phyloP scores from a whole-genome alignment of 2,113 vertebrate genomes.

The Terrapene triunguis region DNA sequence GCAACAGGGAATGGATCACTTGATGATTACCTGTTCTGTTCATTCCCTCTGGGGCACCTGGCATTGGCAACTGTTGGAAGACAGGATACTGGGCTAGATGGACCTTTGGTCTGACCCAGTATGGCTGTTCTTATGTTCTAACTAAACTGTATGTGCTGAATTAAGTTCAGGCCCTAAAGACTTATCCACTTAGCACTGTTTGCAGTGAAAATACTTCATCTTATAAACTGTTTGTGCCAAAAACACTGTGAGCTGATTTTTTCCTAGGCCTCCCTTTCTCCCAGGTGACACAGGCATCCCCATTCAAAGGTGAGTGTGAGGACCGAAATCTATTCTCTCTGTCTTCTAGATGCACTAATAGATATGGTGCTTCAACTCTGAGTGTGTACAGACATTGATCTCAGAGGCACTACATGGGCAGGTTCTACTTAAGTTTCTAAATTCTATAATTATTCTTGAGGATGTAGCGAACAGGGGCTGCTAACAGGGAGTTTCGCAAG shows the following conservation, averaged over 20 bases:
- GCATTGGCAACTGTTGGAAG: no score
- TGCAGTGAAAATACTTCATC: background rate
- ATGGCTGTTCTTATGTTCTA: no score
- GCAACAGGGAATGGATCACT: no score
- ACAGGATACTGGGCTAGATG: no score
- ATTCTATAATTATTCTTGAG: background rate
- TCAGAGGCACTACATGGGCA: background rate
- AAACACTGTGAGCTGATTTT: background rate
- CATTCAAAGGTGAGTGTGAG: background rate
- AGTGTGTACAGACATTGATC: background rate
- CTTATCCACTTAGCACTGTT: background rate
- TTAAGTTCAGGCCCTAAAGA: background rate
- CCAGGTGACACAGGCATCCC: background rate
- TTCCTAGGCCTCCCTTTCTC: background rate
- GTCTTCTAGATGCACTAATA: background rate
- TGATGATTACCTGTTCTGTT: no score
- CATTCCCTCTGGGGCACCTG: no score
- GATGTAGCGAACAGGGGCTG: background rate
- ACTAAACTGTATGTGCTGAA: background rate
- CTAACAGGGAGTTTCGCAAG: no score
- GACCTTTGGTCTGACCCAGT: no score
- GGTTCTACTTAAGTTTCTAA: background rate
- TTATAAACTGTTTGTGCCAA: background rate
- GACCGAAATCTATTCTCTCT: background rate
- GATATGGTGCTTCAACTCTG: background rate